Percentiles rank a stretch among this genome's conserved stretches.
Conservation (phyloP, 2,113 vertebrate species). For the Mesembrinibis cayennensis region DNA sequence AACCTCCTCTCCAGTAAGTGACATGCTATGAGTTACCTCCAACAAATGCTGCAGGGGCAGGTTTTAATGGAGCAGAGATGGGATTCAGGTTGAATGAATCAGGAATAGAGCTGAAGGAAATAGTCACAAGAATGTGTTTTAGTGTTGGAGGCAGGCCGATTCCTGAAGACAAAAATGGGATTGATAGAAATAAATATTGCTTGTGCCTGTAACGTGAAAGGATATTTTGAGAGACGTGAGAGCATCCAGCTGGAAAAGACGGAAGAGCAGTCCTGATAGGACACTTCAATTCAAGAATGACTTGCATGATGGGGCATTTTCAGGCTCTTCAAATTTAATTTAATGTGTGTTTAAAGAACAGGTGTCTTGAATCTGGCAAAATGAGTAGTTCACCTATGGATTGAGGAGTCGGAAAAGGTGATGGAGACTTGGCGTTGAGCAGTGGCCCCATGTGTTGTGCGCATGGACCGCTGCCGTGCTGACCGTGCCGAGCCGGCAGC, state of each 20-base stretch:
- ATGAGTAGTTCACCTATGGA: neutral
- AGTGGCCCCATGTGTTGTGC: neutral
- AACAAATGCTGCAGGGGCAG: neutral
- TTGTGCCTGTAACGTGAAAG: neutral
- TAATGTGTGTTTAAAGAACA: neutral
- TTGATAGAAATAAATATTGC: neutral
- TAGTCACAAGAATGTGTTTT: neutral
- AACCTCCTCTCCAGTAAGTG: neutral
- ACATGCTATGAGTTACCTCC: neutral
- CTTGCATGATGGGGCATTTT: neutral
- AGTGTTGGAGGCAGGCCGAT: neutral
- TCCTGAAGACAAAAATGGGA: neutral
- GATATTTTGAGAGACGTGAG: neutral
- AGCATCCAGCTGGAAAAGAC: neutral
- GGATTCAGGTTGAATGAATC: neutral
- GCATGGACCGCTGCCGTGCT: accelerated
- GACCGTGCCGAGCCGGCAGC: neutral
- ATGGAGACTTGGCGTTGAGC: neutral
- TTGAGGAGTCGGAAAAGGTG: neutral
- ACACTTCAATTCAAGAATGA: neutral
- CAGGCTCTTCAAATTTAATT: neutral
- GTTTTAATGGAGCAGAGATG: neutral
- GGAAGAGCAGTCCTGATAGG: neutral
- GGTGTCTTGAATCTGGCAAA: neutral
- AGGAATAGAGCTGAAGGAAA: neutral